Conservation (phyloP, 1,140 invertebrate genomes). For the Hypothenemus hampei region DNA sequence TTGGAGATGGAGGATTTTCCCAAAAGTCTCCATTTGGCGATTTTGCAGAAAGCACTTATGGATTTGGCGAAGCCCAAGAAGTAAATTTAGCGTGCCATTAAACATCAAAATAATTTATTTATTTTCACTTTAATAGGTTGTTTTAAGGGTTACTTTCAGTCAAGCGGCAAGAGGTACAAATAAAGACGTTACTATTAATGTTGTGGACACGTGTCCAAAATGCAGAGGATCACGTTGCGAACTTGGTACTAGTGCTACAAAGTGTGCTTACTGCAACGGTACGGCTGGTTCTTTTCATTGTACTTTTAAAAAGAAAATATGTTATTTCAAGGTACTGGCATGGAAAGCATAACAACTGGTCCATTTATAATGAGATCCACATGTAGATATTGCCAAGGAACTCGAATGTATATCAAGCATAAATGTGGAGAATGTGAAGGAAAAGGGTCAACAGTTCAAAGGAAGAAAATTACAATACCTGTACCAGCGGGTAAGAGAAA, state of each 20-base stretch:
- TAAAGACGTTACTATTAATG: slow-evolving; percentile 89
- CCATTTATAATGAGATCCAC: slow-evolving; percentile 97
- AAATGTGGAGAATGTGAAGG: slow-evolving; percentile 92
- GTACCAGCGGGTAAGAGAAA: slow-evolving; percentile 81
- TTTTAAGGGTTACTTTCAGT: slow-evolving; percentile 87
- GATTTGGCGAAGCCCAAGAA: slow-evolving; percentile 88
- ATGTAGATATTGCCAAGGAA: slow-evolving; percentile 89
- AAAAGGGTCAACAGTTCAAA: slow-evolving; percentile 86
- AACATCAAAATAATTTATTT: background rate
- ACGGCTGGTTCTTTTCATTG: background rate
- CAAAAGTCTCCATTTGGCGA: slow-evolving; percentile 66
- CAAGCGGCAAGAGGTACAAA: slow-evolving; percentile 95
- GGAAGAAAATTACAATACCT: slow-evolving; percentile 84
- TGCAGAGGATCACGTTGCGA: slow-evolving; percentile 83
- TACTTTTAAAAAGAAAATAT: background rate
- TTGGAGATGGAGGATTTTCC: slow-evolving; percentile 69
- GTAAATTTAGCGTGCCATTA: slow-evolving; percentile 51
- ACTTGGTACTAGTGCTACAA: slow-evolving; percentile 78
- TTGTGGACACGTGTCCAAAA: slow-evolving; percentile 87
- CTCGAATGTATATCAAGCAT: slow-evolving; percentile 78
- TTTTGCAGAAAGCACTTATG: slow-evolving; percentile 81
- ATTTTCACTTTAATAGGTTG: slow-evolving; percentile 52
- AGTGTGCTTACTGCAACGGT: slow-evolving; percentile 93
- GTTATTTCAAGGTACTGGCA: slow-evolving; percentile 61
- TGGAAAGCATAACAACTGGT: slow-evolving; percentile 86